Evolutionary conservation across 2,797 vertebrate genomes (phyloP).

Genomic region (Poeciliopsis gracilis): DNA sequence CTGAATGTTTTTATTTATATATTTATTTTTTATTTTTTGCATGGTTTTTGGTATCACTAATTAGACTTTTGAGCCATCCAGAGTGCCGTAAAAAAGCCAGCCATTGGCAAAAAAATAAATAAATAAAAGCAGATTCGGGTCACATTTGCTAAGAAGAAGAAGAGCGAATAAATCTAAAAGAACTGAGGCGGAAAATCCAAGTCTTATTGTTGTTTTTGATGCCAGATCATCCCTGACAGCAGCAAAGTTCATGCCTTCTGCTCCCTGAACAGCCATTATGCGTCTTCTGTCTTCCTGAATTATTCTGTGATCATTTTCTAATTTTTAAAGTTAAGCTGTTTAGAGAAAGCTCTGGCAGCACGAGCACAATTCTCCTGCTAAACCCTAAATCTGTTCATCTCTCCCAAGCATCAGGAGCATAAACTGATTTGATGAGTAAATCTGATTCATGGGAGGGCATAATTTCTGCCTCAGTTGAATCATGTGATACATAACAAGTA

Average conservation of each 20-base stretch:
- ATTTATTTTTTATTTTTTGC: no score
- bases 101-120: no score
- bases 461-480: background rate
- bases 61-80: no score
- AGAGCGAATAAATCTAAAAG: background rate
- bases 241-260: background rate
- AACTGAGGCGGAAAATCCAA: background rate
- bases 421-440: conserved; percentile 7
- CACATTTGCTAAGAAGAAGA: background rate
- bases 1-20: no score
- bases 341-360: background rate
- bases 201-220: background rate
- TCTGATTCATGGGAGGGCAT: background rate
- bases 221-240: background rate
- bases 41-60: no score
- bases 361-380: background rate
- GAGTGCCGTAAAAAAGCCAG: no score
- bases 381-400: background rate
- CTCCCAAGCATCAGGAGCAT: background rate
- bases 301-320: background rate
- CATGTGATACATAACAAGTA: background rate
- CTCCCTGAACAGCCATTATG: background rate
- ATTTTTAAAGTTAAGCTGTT: background rate
- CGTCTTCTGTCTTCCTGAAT: background rate
- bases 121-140: no score